A percentile compares a stretch with the other conserved stretches of the same genome.
Evolutionary conservation across 1,140 invertebrate species (phyloP).

Genomic region (Uloborus diversus): DNA sequence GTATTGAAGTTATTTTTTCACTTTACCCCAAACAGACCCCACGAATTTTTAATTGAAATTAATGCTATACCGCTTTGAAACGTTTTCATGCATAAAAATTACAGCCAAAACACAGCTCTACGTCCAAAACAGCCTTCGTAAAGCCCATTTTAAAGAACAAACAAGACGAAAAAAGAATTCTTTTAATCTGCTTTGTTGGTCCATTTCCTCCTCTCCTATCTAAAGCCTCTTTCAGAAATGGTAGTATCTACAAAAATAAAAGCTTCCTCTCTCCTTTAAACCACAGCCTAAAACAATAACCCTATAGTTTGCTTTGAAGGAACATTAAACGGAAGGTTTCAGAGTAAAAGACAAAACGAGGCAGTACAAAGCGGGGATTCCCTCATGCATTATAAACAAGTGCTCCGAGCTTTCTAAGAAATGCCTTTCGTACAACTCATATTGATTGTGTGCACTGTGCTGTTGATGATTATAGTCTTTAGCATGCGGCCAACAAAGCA

Average conservation of each 20-base stretch:
- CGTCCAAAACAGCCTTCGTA: too few species aligned
- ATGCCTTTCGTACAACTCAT: background rate
- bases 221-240: background rate
- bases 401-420: background rate
- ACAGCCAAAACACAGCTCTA: too few species aligned
- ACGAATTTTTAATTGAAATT: too few species aligned
- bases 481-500: background rate
- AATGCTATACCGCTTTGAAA: too few species aligned
- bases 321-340: background rate
- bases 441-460: constrained; percentile 10
- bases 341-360: background rate
- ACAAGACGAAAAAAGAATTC: too few species aligned
- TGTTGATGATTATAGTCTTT: constrained; percentile 23
- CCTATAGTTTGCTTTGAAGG: background rate
- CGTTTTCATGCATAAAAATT: too few species aligned
- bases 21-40: too few species aligned
- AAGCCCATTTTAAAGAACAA: too few species aligned
- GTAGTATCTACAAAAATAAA: background rate
- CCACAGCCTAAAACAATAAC: constrained; percentile 11
- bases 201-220: too few species aligned
- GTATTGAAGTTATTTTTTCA: too few species aligned
- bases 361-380: background rate
- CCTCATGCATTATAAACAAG: constrained; percentile 23
- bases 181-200: too few species aligned
- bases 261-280: background rate